Evolutionary conservation across 2,888 invertebrate genomes (phyloP), one percentile per base, ranked within the genome.

Genomic region (Ptychoptera albimana): DNA sequence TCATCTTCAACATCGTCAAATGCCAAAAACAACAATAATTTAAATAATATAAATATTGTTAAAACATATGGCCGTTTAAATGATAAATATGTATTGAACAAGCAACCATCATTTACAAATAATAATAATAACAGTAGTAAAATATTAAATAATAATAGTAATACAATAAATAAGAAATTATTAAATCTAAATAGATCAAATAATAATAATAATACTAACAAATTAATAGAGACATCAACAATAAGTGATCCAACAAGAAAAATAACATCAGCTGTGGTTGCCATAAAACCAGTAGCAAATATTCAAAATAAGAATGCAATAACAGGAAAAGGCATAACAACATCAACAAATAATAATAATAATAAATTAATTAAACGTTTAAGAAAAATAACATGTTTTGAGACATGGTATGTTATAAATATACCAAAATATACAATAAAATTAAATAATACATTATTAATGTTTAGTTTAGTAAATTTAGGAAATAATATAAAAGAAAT

Each of bases 381-480:
- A 2, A 63, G 63, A 46, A 65, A 64, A 52, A 60, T 65, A 5
- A 66, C 65, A n/a, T 63, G 63, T 51, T 66, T 61, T 43, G 66
- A 66, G 46, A 65, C 62, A 11, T 66, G 66, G 66, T 62, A 64
- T 46, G 64, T 66, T 13, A 63, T 66, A 13, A 59, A 60, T 45
- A 52, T 59, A 37, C 58, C 59, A 40, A 51, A 54, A 29, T 15
- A 43, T n/a, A 44, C 50, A 10, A 40, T 38, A 2, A 23, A 43
- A 8, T 13, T 35, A 9, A 37, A 38, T 11, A 46, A 46, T 16
- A 37, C 47, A 6, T 51, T 48, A 44, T 52, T 64, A 6, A 59
- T 62, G 35, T 52, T 65, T 44, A 56, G 62, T 10, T 52, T 66
- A 9, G 58, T 61, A 7, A 56, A 56, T 31, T 49, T 66, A 46